Evolutionary conservation across 2,113 vertebrate genomes (phyloP), one percentile per base, ranked within the genome.

Genomic region (Pelmatolapia mariae): DNA sequence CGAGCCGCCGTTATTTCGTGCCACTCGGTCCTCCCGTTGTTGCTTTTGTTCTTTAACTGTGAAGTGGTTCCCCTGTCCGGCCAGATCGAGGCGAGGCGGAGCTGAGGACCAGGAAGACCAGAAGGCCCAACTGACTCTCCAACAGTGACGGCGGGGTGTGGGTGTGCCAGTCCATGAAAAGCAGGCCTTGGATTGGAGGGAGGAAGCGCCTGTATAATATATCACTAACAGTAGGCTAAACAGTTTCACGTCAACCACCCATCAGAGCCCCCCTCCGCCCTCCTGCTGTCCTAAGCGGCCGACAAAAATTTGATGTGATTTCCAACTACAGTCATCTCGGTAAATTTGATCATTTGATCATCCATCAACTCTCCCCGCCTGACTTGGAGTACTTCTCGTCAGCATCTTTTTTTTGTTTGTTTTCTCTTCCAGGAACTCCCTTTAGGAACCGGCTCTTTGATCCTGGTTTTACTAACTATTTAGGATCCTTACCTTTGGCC

Each of bases 21-120:
- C 78, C 57, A 88, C 50, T 87, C 90, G 82, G 88, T 92, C 89
- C 82, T 90, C 89, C 94, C 94, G 95, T 92, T 86, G 94, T 92
- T 90, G 96, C 96, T 96, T 97, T 97, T 97, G 96, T 97, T 97
- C 96, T 96, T 89, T 92, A 93, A 96, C 94, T 94, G 95, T 92
- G 89, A 96, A 96, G 95, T 96, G 94, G 95, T 95, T 95, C 93
- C 93, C 92, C 96, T 94, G 96, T 96, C 96, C 96, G 95, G 96
- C 92, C 95, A 95, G 92, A 95, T 92, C 94, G 94, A 96, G 93
- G 95, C 94, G 92, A 96, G 95, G 96, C 96, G 94, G 96, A 96
- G 95, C 95, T 54, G 94, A 94, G 84, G 94, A 96, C 95, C 95
- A 96, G 96, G 96, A 96, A 96, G 94, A 93, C 93, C 94, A 93